These are phyloP conservation scores for Creontiades dilutus DNA, from an alignment of 2,888 invertebrate species.

Conservation along the genomic window DNA sequence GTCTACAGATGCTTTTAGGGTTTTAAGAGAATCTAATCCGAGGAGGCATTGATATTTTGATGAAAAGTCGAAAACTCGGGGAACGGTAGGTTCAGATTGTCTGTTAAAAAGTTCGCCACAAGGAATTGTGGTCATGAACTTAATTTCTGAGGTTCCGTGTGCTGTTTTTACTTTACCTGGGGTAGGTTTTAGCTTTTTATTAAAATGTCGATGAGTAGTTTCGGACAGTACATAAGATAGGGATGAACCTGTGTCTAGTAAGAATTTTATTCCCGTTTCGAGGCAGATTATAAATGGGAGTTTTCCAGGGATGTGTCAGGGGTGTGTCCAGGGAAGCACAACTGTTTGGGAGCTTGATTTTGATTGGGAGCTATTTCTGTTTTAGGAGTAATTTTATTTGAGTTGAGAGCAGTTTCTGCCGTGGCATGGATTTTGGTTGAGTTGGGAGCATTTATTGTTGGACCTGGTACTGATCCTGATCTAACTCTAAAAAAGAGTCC, in stretches of 20 bases:
- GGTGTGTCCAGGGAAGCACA: too few species aligned
- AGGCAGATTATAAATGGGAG: background rate
- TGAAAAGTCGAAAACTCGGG: background rate
- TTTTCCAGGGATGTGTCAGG: background rate
- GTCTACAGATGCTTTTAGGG: background rate
- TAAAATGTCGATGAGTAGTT: background rate
- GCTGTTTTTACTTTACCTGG: background rate
- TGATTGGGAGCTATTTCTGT: too few species aligned
- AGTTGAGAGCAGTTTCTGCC: too few species aligned
- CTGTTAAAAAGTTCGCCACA: background rate
- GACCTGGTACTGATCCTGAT: too few species aligned
- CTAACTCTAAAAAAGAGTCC: too few species aligned
- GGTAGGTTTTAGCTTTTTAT: background rate
- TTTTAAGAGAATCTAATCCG: background rate
- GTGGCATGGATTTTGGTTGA: too few species aligned
- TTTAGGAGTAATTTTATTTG: too few species aligned
- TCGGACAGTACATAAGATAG: background rate
- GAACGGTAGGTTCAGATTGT: background rate
- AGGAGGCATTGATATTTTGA: background rate
- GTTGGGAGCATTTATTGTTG: too few species aligned
- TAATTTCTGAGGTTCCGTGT: background rate
- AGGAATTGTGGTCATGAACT: background rate
- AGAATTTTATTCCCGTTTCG: background rate
- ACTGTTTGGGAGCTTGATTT: too few species aligned
- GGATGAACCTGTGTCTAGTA: too few species aligned